A percentile compares a stretch with the other conserved stretches of the same genome.
Evolutionary conservation across 2,888 invertebrate species (phyloP).

Genomic region (Agrotis puta): DNA sequence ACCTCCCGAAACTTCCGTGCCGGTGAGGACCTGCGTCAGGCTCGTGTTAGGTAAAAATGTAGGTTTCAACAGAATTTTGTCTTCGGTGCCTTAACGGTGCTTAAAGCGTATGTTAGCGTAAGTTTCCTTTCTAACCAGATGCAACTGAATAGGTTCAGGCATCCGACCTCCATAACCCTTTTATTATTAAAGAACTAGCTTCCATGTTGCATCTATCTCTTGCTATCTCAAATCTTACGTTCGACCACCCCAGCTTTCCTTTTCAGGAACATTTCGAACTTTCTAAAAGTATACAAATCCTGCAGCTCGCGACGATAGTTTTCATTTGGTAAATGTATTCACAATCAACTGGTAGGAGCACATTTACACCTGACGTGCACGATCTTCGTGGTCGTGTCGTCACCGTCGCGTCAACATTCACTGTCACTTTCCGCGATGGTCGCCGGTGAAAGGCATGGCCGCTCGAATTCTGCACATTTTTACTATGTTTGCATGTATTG

Average conservation of each 20-base stretch:
- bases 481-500: constrained; percentile 42
- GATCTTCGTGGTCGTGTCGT: constrained; percentile 52
- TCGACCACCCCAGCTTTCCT: too few relatives aligned
- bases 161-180: too few relatives aligned
- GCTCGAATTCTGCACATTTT: constrained; percentile 54
- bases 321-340: background rate
- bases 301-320: background rate
- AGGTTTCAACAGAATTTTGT: too few relatives aligned
- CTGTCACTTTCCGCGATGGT: constrained; percentile 69
- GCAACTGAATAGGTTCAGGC: background rate
- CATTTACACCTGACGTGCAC: constrained; percentile 37
- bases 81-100: too few relatives aligned
- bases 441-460: constrained; percentile 67
- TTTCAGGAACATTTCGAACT: background rate
- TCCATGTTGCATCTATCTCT: background rate
- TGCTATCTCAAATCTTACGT: background rate
- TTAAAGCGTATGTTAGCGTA: background rate
- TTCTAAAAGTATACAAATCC: background rate
- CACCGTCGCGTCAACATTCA: constrained; percentile 60
- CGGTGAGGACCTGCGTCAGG: too few relatives aligned
- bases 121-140: background rate
- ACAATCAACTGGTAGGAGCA: background rate
- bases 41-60: too few relatives aligned
- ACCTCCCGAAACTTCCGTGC: too few relatives aligned
- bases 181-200: too few relatives aligned